phyloP scores from a whole-genome alignment of 1,140 invertebrate genomes.

The Aphaenogaster floridana region DNA sequence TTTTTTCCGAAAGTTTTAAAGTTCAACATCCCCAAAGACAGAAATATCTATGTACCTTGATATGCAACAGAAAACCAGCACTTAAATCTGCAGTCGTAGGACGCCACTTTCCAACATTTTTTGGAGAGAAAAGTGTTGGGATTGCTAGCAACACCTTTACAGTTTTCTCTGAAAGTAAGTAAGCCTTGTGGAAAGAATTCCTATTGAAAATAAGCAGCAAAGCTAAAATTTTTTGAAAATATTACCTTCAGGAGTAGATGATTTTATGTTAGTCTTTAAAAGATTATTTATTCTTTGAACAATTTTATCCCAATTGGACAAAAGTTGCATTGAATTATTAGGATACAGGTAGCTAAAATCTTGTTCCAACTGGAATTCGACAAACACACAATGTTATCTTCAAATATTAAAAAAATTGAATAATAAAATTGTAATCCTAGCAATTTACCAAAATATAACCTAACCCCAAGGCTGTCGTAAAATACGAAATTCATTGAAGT shows the following conservation, averaged over 20 bases:
- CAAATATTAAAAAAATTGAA: not conserved
- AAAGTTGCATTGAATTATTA: not conserved
- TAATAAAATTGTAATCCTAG: not conserved
- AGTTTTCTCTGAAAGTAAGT: not conserved
- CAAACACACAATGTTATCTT: not conserved
- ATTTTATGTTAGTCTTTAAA: not conserved
- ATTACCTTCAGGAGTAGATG: not conserved
- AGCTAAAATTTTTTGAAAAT: not conserved
- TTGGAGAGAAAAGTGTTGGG: slow-evolving; percentile 4
- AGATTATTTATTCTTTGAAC: not conserved
- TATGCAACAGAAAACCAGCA: not conserved
- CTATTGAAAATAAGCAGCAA: not conserved
- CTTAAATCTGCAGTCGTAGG: not conserved
- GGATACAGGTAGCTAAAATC: not conserved
- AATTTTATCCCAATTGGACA: not conserved
- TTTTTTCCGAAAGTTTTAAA: too few relatives aligned
- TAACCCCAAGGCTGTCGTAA: slow-evolving; percentile 6
- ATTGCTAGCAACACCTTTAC: not conserved
- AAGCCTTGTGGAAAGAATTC: not conserved
- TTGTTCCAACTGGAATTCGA: not conserved
- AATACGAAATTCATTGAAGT: not conserved
- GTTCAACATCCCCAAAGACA: not conserved
- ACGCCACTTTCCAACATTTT: not conserved
- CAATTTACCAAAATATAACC: slow-evolving; percentile 4
- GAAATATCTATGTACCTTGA: not conserved